Base-by-base conservation (phyloP, 2,113 vertebrate species). In the Halichoeres trimaculatus region DNA sequence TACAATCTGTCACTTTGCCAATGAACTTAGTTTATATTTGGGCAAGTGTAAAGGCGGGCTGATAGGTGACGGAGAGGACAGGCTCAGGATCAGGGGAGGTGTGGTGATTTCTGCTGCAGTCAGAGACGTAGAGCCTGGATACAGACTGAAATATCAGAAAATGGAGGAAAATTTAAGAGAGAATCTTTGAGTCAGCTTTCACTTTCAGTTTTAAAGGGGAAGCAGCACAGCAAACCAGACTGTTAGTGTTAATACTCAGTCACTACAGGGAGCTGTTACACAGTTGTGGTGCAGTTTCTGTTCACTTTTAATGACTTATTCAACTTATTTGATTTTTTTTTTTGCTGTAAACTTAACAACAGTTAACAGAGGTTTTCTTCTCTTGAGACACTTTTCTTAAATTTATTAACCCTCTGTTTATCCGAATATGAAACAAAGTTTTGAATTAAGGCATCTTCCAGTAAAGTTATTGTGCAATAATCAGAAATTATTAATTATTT, bases 11-110 rank as follows among this genome's bases (percentile, higher is more conserved):
- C 56, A 0, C 30, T 26, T 26, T 30, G 92, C 94, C 93, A 93
- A 90, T 60, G 86, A 85, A 68, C 69, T 10, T 12, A 71, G 92
- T 90, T 94, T 93, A 94, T 94, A 94, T 94, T 94, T 93, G 92
- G 91, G 38, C 51, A 68, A 84, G 81, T 81, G 84, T 56, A 74
- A 56, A 70, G 74, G 69, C 59, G 10, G 58, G 62, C 30, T 53
- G 71, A 63, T 78, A 26, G 22, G 69, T 83, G 70, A 75, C 50
- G 47, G 20, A 20, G 59, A 71, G 52, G 45, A 35, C 16, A 61
- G 30, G 30, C 3, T 30, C 30, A 14, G 41, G 41, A 7, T 0
- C 34, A n/a, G 22, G 22, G 50, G 16, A n/a, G 56, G 20, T 40
- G 36, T 58, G 54, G 70, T 3, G 76, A 23, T 57, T 26, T 57